Base-by-base conservation (phyloP, 2,888 invertebrate species). In the Vesta saturnalis region DNA sequence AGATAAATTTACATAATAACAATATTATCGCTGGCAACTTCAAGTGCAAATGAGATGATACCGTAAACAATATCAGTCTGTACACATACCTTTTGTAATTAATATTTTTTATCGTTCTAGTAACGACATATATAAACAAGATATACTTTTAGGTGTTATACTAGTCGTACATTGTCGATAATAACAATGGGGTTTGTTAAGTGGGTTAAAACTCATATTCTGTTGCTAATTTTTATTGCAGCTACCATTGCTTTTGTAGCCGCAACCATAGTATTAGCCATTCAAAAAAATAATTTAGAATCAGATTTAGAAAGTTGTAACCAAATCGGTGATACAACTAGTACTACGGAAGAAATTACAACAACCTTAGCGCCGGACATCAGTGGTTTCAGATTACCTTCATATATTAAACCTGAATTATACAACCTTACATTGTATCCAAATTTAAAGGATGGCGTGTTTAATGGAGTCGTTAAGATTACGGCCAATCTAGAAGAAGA, bases 361-460 rank as follows among this genome's bases (percentile, higher is more conserved):
- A 63, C 71, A 30, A 16, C 60, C 54, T 19, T 19, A 57, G 8
- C 52, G 14, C 66, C 61, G 30, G 56, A 73, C 30, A 79, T 81
- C 80, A 72, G 75, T 19, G 81, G 85, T 64, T 85, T 86, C 68
- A 83, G 89, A 5, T 81, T 94, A 8, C 90, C 92, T 1, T 83
- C 81, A 39, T 79, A 86, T 46, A 83, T 92, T 0, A 78, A 84
- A 22, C 94, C 94, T 0, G 77, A 81, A 15, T 86, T 89, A 69
- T 95, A 95, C 80, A 89, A 91, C 74, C 83, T 95, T 1, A 85
- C 84, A 59, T 82, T 94, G 35, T 84, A 87, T 77, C 94, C 94
- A 0, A 83, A 92, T 76, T 83, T 92, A 69, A 82, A 86, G 70
- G 79, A 86, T 1, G 76, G 87, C 87, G 66, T 79, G 77, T 8